These are phyloP conservation scores for Scolopax rusticola DNA, from an alignment of 2,797 vertebrate species.

Conservation along the genomic window DNA sequence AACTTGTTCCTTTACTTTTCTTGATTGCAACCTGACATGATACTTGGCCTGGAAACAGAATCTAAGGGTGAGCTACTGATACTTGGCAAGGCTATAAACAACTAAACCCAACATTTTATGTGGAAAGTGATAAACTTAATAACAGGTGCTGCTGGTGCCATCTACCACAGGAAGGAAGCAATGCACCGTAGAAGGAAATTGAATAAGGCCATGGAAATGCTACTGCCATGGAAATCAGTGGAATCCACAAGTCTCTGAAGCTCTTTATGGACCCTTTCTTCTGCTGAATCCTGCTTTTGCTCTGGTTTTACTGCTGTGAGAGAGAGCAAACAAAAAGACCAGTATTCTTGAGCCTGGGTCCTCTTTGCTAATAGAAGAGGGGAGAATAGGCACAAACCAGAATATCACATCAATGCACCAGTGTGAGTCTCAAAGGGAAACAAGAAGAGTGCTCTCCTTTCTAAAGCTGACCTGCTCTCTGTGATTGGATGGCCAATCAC, in stretches of 20 bases:
- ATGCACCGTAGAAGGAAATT: neutral
- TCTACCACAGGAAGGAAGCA: neutral
- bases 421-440: slow-evolving; percentile 31
- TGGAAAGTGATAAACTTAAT: neutral
- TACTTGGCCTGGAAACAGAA: neutral
- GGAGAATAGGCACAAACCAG: neutral
- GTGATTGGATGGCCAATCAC: neutral
- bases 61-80: neutral
- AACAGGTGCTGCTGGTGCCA: neutral
- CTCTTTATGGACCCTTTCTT: slow-evolving; percentile 37
- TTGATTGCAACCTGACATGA: neutral
- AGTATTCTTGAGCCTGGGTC: slow-evolving; percentile 17
- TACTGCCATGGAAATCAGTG: slow-evolving; percentile 54
- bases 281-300: slow-evolving; percentile 8
- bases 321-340: slow-evolving; percentile 29
- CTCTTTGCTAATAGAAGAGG: neutral
- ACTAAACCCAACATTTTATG: neutral
- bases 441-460: slow-evolving; percentile 21
- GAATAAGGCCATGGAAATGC: neutral
- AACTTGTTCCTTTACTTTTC: neutral
- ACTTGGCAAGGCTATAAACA: neutral
- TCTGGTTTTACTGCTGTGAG: slow-evolving; percentile 8
- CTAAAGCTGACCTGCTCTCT: slow-evolving; percentile 51
- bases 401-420: neutral
- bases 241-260: slow-evolving; percentile 28